Percentiles rank a stretch among this genome's conserved stretches.
Evolutionary conservation across 1,140 invertebrate genomes (phyloP).

Genomic region (Drosophila subobscura): DNA sequence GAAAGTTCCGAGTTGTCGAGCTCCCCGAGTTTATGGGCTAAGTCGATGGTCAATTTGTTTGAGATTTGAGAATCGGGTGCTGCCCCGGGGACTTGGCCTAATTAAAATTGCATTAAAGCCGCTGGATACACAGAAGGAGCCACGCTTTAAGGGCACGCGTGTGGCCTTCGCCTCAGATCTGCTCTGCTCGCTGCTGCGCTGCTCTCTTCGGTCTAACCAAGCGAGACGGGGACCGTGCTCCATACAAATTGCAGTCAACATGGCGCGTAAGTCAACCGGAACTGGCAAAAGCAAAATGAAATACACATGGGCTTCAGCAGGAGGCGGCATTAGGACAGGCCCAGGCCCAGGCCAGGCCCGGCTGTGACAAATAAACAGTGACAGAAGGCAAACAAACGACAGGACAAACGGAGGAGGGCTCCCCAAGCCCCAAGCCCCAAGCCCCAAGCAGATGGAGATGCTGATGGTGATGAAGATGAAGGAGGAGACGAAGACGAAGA

Average conservation of each 20-base stretch:
- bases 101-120: conserved; percentile 80
- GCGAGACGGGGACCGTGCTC: conserved; percentile 61
- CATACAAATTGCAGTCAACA: conserved; percentile 82
- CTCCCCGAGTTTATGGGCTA: conserved; percentile 37
- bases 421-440: too few relatives aligned
- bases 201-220: conserved; percentile 59
- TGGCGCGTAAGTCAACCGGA: conserved; percentile 76
- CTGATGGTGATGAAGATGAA: neutral
- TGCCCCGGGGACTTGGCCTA: conserved; percentile 56
- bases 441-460: conserved; percentile 9
- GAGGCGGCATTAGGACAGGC: conserved; percentile 35
- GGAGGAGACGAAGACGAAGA: conserved; percentile 13
- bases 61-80: conserved; percentile 70
- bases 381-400: conserved; percentile 55
- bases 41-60: conserved; percentile 79
- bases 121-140: conserved; percentile 1
- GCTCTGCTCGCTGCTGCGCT: neutral
- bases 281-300: conserved; percentile 79
- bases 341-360: conserved; percentile 45
- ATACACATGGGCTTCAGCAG: conserved; percentile 70
- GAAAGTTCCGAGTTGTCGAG: conserved; percentile 44
- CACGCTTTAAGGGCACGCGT: conserved; percentile 28
- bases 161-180: conserved; percentile 62
- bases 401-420: conserved; percentile 4
- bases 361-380: conserved; percentile 76